A percentile compares a stretch with the other conserved stretches of the same genome.
phyloP scores from a whole-genome alignment of 1,140 invertebrate genomes.

The Drosophila quadrilineata region DNA sequence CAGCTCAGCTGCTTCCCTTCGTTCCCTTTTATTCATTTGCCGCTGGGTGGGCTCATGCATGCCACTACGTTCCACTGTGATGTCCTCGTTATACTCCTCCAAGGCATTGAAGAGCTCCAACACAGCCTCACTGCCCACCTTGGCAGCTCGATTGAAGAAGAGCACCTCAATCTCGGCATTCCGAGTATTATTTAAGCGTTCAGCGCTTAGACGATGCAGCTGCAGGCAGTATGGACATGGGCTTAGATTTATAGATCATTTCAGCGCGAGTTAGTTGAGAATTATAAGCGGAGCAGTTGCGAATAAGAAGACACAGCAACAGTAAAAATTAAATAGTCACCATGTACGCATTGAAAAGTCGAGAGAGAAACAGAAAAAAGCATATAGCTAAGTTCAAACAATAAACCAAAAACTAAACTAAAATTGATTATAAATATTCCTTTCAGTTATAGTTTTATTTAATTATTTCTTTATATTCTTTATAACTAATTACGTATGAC shows the following conservation, averaged over 20 bases:
- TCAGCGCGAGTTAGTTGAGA: not conserved
- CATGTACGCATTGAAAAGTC: too few species aligned
- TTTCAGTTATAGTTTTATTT: slow-evolving; percentile 14
- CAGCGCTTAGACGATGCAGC: slow-evolving; percentile 65
- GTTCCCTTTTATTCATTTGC: slow-evolving; percentile 21
- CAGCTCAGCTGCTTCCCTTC: slow-evolving; percentile 34
- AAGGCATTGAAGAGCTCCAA: slow-evolving; percentile 90
- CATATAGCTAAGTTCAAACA: too few species aligned
- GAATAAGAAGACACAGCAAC: too few species aligned
- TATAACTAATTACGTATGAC: slow-evolving; percentile 42
- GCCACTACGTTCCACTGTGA: slow-evolving; percentile 65
- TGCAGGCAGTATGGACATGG: slow-evolving; percentile 11
- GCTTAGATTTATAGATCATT: too few species aligned
- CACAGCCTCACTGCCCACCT: slow-evolving; percentile 92
- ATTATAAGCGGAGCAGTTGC: too few species aligned
- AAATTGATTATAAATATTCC: too few species aligned
- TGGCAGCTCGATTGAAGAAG: slow-evolving; percentile 94
- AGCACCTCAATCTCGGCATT: slow-evolving; percentile 82
- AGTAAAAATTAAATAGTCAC: too few species aligned
- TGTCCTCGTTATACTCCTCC: slow-evolving; percentile 44
- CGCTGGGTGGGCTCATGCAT: slow-evolving; percentile 1
- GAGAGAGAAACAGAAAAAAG: too few species aligned
- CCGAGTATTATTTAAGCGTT: slow-evolving; percentile 88
- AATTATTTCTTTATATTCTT: not conserved
- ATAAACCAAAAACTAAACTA: too few species aligned